Evolutionary conservation across 1,140 invertebrate genomes (phyloP).

Genomic region (Thrips palmi): DNA sequence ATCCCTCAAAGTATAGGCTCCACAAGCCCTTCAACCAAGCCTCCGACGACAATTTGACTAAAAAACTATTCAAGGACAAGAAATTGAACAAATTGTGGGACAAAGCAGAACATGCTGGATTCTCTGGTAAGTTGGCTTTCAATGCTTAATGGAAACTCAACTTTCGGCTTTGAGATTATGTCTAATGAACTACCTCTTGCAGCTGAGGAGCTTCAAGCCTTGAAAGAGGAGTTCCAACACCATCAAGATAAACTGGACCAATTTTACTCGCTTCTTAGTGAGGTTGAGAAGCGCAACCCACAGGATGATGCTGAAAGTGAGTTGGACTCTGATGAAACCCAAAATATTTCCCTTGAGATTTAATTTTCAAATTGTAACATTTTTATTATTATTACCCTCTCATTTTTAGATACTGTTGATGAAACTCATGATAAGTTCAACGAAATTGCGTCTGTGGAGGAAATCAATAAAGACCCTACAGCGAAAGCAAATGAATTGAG

Average conservation of each 20-base stretch:
- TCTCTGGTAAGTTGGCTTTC: conserved; percentile 34
- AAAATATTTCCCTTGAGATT: conserved; percentile 18
- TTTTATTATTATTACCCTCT: conserved; percentile 11
- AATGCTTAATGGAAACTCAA: conserved; percentile 4
- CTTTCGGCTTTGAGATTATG: too few species aligned
- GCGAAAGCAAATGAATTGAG: conserved; percentile 44
- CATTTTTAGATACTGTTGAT: conserved; percentile 22
- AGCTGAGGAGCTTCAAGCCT: conserved; percentile 57
- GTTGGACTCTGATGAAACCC: conserved; percentile 16
- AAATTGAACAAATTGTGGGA: conserved; percentile 80
- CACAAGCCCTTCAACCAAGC: conserved; percentile 20
- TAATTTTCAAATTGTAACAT: conserved; percentile 7
- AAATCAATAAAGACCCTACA: conserved; percentile 39
- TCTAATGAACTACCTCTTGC: conserved; percentile 16
- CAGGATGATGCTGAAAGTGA: conserved; percentile 42
- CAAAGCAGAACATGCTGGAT: conserved; percentile 70
- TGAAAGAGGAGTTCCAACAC: conserved; percentile 79
- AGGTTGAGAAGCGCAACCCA: conserved; percentile 35
- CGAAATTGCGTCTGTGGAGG: conserved; percentile 35
- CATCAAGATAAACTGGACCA: conserved; percentile 87
- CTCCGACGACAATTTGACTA: conserved; percentile 29
- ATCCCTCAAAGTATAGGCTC: conserved; percentile 32
- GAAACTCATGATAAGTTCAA: conserved; percentile 33
- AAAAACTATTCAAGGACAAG: conserved; percentile 71
- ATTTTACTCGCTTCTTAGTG: conserved; percentile 59